Conservation (phyloP, 2,113 vertebrate species). For the Prietella phreatophila region DNA sequence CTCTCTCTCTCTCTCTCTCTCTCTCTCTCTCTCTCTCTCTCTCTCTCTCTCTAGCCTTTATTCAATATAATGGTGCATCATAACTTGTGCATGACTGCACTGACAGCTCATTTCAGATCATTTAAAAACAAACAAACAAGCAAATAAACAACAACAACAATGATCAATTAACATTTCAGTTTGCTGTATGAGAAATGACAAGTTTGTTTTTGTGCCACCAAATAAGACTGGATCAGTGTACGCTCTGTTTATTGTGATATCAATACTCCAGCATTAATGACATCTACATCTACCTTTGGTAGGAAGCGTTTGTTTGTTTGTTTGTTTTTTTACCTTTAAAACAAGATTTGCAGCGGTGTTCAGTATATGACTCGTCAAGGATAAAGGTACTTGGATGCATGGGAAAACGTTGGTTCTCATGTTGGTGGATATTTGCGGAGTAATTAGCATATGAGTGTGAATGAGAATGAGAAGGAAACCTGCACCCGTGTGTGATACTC, state of each 20-base stretch:
- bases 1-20: too few relatives aligned
- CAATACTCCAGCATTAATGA: neutral
- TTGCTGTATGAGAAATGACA: neutral
- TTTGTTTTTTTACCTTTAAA: neutral
- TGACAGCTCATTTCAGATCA: neutral
- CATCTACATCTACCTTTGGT: neutral
- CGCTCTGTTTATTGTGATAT: neutral
- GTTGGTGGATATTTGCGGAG: neutral
- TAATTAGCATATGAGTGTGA: neutral
- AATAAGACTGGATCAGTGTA: neutral
- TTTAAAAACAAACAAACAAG: neutral
- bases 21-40: too few relatives aligned
- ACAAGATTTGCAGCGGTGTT: neutral
- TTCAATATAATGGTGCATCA: conserved; percentile 1
- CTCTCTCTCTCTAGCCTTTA: neutral
- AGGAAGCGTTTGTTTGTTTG: neutral
- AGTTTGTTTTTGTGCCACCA: neutral
- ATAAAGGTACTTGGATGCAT: neutral
- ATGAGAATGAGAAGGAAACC: neutral
- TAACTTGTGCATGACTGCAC: neutral
- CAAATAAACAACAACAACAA: neutral
- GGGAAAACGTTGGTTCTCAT: neutral
- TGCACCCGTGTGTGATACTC: neutral
- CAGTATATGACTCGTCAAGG: neutral
- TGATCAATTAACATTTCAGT: neutral